Base-by-base conservation (phyloP, 2,797 vertebrate species). In the Myripristis murdjan region DNA sequence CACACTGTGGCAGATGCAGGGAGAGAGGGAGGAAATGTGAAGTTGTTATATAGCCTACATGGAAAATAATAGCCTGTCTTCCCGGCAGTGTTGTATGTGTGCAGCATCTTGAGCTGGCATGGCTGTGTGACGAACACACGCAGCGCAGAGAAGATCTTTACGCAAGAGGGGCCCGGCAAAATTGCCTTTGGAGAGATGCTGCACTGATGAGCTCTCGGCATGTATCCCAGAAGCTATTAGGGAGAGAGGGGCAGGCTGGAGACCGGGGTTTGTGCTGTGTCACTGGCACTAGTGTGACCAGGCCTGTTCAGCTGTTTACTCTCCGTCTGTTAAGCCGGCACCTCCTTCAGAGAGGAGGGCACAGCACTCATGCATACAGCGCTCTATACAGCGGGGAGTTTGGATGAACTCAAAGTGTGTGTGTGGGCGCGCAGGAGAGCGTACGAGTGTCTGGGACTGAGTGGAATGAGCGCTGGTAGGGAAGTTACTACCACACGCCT, bases 181-280 rank as follows among this genome's bases (percentile, higher is more conserved):
- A 92, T 90, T 91, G 91, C 81, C 83, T 84, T 89, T 77, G 78
- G 84, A 71, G 83, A 90, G 79, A 88, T 72, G 82, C 79, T 31
- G 67, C 71, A 54, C 69, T 90, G 90, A 92, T 88, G 84, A 89
- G 90, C 76, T 88, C 89, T 63, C 85, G 16, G 83, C 78, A 64
- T 83, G 87, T 83, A 77, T 87, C 77, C 85, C 73, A 77, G 61
- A 78, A 83, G 80, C 83, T 86, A 86, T 92, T 90, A 91, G 86
- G 51, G 64, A 71, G 81, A 78, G 72, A 44, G 24, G 74, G 76
- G 49, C 48, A 37, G 70, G 57, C 37, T 12, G 66, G 64, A 64
- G 71, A 68, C 37, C 0, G 46, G 63, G 60, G 72, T 77, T 81
- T 70, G 63, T 66, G 81, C 80, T 77, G 82, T 84, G 84, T 83